Percentiles rank a stretch among this genome's conserved stretches.
Conservation (phyloP, 2,888 invertebrate species). For the Lucinisca nassula region DNA sequence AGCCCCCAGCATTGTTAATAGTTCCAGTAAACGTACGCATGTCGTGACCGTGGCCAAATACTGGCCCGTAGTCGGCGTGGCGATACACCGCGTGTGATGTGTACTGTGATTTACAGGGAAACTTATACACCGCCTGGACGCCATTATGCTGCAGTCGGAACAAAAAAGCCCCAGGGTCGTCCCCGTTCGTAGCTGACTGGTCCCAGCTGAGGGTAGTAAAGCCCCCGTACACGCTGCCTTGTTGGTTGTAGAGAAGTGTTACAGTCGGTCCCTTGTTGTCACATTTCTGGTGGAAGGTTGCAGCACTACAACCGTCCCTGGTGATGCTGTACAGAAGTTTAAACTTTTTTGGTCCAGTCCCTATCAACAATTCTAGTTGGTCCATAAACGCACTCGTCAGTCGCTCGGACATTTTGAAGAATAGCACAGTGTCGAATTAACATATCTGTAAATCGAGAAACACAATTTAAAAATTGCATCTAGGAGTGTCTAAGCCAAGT, state of each 20-base stretch:
- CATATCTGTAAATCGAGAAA: not conserved
- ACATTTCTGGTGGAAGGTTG: constrained; percentile 46
- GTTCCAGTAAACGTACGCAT: constrained; percentile 22
- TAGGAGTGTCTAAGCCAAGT: no score
- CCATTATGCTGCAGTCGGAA: constrained; percentile 24
- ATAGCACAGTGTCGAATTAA: not conserved
- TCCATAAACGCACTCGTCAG: not conserved
- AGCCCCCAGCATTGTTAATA: not conserved
- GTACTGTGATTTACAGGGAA: not conserved
- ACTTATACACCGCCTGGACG: not conserved
- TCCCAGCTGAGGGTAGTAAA: constrained; percentile 48
- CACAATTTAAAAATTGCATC: no score
- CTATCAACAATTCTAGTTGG: not conserved
- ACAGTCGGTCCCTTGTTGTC: constrained; percentile 60
- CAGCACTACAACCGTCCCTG: constrained; percentile 44
- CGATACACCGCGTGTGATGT: constrained; percentile 8
- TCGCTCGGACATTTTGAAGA: not conserved
- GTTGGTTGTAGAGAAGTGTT: constrained; percentile 46
- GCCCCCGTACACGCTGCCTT: constrained; percentile 44
- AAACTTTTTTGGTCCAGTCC: constrained; percentile 18
- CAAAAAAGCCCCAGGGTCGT: constrained; percentile 40
- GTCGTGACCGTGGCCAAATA: constrained; percentile 31
- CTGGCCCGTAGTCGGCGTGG: constrained; percentile 18
- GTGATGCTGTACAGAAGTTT: constrained; percentile 39
- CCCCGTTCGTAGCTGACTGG: not conserved